These are phyloP conservation scores for Electrophaes corylata DNA, from an alignment of 2,888 invertebrate species.

Conservation along the genomic window DNA sequence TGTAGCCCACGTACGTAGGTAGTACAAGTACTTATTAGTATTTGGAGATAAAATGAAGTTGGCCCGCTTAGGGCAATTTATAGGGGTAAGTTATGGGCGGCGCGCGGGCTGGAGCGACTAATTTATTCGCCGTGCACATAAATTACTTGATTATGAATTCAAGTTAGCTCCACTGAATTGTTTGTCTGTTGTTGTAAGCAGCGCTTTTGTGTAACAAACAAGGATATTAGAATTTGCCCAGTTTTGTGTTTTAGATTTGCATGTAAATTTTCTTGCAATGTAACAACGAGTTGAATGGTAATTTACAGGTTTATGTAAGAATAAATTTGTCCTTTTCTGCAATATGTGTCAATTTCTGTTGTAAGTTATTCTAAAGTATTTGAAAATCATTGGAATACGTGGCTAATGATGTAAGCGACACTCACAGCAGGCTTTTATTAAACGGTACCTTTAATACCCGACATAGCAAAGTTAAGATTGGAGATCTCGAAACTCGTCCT, in stretches of 20 bases:
- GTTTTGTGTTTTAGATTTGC: conserved; percentile 58
- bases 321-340: conserved; percentile 34
- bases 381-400: conserved; percentile 6
- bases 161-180: conserved; percentile 81
- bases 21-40: conserved; percentile 80
- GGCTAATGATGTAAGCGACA: conserved; percentile 15
- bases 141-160: conserved; percentile 85
- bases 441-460: conserved; percentile 9
- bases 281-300: conserved; percentile 36
- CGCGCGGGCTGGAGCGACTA: conserved; percentile 80
- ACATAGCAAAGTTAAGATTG: conserved; percentile 25
- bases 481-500: conserved; percentile 36
- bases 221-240: conserved; percentile 72
- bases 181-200: conserved; percentile 80
- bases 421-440: conserved; percentile 17
- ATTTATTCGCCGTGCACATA: conserved; percentile 85
- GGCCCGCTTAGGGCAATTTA: conserved; percentile 83
- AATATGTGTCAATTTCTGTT: conserved; percentile 31
- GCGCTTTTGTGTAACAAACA: conserved; percentile 78
- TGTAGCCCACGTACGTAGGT: conserved; percentile 66
- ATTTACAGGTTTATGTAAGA: conserved; percentile 38
- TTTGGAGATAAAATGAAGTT: conserved; percentile 84
- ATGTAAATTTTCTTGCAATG: conserved; percentile 50
- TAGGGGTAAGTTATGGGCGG: conserved; percentile 84
- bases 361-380: conserved; percentile 17